Evolutionary conservation across 2,888 invertebrate genomes (phyloP).

Genomic region (Acanthosepion esculentum): DNA sequence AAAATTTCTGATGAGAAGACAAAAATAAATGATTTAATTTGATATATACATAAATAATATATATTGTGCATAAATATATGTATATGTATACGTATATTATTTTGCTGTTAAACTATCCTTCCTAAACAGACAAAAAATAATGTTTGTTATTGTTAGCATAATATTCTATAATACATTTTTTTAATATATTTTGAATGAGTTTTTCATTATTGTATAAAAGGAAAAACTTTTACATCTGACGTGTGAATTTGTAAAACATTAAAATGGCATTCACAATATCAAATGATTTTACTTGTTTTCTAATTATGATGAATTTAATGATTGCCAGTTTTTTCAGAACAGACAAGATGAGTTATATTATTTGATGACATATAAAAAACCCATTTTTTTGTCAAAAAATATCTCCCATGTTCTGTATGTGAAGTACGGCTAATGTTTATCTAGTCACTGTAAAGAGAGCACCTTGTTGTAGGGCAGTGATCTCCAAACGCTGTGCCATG

Average conservation of each 20-base stretch:
- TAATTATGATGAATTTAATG: not conserved
- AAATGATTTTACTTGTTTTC: conserved; percentile 50
- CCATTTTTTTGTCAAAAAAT: no score
- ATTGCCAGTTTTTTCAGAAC: no score
- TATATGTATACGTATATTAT: not conserved
- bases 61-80: no score
- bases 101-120: conserved; percentile 18
- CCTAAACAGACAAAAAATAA: not conserved
- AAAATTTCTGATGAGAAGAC: not conserved
- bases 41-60: no score
- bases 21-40: not conserved
- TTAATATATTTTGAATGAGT: not conserved
- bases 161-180: not conserved
- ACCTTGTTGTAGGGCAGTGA: no score
- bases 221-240: not conserved
- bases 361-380: no score
- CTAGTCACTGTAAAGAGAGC: no score
- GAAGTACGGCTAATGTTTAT: no score
- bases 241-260: not conserved
- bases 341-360: no score
- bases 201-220: not conserved
- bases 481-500: no score
- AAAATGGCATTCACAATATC: not conserved
- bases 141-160: not conserved
- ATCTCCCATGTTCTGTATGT: no score